phyloP scores from a whole-genome alignment of 1,140 invertebrate genomes.

The Adoxophyes honmai region DNA sequence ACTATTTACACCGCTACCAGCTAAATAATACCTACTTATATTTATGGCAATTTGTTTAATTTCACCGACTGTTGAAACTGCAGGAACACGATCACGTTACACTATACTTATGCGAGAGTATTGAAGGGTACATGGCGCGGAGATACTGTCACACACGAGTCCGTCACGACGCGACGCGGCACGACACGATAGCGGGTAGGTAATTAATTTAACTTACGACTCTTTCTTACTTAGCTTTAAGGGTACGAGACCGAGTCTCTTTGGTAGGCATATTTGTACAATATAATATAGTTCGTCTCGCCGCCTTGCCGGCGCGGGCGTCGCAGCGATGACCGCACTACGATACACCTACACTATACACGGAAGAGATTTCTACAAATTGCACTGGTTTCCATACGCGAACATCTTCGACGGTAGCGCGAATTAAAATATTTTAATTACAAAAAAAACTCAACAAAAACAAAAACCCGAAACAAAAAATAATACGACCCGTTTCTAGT shows the following conservation, averaged over 20 bases:
- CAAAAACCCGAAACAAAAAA: constrained; percentile 70
- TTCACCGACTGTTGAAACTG: constrained; percentile 74
- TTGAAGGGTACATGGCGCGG: constrained; percentile 69
- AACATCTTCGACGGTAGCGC: constrained; percentile 70
- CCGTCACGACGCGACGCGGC: constrained; percentile 21
- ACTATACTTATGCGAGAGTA: constrained; percentile 75
- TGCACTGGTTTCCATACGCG: constrained; percentile 74
- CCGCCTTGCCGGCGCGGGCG: constrained; percentile 45
- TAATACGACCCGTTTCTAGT: constrained; percentile 76
- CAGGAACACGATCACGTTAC: constrained; percentile 76
- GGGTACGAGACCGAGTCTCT: constrained; percentile 78
- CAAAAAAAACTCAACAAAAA: constrained; percentile 74
- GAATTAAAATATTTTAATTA: constrained; percentile 70
- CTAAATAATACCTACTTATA: constrained; percentile 74
- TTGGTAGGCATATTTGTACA: constrained; percentile 79
- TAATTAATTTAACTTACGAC: constrained; percentile 67
- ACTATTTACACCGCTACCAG: constrained; percentile 70
- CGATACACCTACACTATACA: constrained; percentile 71
- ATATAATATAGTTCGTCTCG: constrained; percentile 68
- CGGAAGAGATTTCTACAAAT: constrained; percentile 76
- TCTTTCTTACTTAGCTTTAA: constrained; percentile 71
- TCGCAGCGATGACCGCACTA: constrained; percentile 60
- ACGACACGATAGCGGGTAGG: constrained; percentile 48
- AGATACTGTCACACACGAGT: constrained; percentile 51
- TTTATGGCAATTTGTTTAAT: constrained; percentile 76